phyloP scores from a whole-genome alignment of 2,113 vertebrate species.

The Larimichthys polyactis region DNA sequence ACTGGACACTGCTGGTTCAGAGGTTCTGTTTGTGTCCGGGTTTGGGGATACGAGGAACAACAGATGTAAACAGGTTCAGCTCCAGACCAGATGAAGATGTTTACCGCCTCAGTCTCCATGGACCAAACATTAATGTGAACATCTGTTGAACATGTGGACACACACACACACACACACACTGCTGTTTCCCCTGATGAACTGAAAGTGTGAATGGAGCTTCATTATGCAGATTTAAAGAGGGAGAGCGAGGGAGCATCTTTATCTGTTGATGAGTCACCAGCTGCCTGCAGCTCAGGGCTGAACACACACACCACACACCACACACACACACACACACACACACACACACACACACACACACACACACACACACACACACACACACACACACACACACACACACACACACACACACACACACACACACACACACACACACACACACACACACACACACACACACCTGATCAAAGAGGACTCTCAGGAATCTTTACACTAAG shows the following conservation, averaged over 20 bases:
- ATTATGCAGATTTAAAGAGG: background rate
- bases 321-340: too few species aligned
- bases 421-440: conserved; percentile 26
- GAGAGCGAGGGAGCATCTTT: conserved; percentile 13
- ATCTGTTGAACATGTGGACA: conserved; percentile 27
- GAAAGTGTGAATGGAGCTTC: conserved; percentile 37
- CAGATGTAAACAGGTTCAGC: background rate
- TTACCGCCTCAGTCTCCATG: background rate
- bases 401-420: too few species aligned
- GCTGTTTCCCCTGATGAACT: conserved; percentile 17
- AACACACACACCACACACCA: too few species aligned
- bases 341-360: too few species aligned
- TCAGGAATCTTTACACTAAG: background rate
- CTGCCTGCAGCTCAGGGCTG: conserved; percentile 35
- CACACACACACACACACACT: conserved; percentile 17
- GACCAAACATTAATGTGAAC: background rate
- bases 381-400: too few species aligned
- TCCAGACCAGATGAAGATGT: background rate
- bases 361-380: too few species aligned
- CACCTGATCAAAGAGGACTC: background rate
- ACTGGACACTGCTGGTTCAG: too few species aligned
- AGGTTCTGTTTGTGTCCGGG: too few species aligned
- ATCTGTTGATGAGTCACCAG: conserved; percentile 56
- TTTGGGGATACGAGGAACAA: too few species aligned
- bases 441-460: conserved; percentile 2